Evolutionary conservation across 2,797 vertebrate species (phyloP), one percentile per base, ranked within the genome.

Genomic region (Tympanoctomys barrerae): DNA sequence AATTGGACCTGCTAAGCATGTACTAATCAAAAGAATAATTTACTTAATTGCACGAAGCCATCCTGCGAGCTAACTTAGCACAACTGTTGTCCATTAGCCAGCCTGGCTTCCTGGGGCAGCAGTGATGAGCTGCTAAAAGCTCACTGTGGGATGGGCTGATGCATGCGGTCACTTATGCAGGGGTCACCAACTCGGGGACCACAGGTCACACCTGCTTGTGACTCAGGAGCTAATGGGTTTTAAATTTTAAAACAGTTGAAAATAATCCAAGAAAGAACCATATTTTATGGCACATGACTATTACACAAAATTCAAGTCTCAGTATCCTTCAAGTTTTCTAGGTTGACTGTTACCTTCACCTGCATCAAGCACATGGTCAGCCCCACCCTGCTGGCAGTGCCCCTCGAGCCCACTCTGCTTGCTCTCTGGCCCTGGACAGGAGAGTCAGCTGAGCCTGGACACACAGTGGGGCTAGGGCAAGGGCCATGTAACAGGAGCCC

Each of bases 1-100:
- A 96, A 52, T 8, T 70, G 93, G 96, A 97, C 95, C 97, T 94
- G 96, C 85, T 97, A 96, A 98, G 96, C 95, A 87, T 77, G 96
- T 89, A 93, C 90, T 93, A 90, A 98, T 95, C 96, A 28, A n/a
- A 98, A 93, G 96, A 97, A 97, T 97, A 61, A 97, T 98, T 97
- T 92, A 96, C 97, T 97, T 97, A 97, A 98, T 59, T 86, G 73
- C 70, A 57, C 66, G 96, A 85, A 91, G 5, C 95, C 97, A 96
- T 91, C 92, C 78, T 16, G 57, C 87, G 97, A 97, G 95, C 91
- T 95, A 91, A 85, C 97, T 90, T 94, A 93, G 97, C 95, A 94
- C 93, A 95, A 96, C 87, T 78, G 95, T 95, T 96, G 97, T 88
- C 91, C 90, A 93, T 84, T 79, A 28, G 62, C 14, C 66, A 84